phyloP scores from a whole-genome alignment of 2,888 invertebrate genomes.

The Ophion costatus region DNA sequence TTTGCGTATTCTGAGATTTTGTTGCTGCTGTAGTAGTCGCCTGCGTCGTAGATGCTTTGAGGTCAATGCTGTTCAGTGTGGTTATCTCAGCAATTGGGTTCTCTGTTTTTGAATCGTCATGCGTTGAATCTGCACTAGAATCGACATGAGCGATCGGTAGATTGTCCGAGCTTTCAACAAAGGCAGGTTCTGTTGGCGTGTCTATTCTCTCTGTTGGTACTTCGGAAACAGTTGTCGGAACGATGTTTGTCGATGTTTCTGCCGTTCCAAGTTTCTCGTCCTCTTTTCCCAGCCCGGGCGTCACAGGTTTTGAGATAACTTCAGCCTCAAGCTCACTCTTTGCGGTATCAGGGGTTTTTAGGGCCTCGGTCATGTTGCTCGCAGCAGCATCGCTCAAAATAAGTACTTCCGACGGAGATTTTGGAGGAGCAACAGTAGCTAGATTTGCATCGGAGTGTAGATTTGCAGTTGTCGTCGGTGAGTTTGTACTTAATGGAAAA shows the following conservation, averaged over 20 bases:
- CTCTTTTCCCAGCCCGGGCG: background rate
- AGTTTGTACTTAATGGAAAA: constrained; percentile 66
- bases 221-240: background rate
- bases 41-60: constrained; percentile 29
- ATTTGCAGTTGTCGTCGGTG: constrained; percentile 18
- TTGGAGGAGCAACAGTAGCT: constrained; percentile 19
- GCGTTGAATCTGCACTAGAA: background rate
- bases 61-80: constrained; percentile 9
- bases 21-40: background rate
- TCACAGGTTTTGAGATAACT: background rate
- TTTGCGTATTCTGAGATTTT: constrained; percentile 22
- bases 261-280: constrained; percentile 11
- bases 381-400: constrained; percentile 15
- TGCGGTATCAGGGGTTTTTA: background rate
- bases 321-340: constrained; percentile 15
- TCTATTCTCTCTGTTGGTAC: constrained; percentile 7
- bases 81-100: constrained; percentile 14
- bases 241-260: constrained; percentile 32
- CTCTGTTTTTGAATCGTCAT: constrained; percentile 23
- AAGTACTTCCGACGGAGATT: constrained; percentile 38
- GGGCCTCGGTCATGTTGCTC: constrained; percentile 15
- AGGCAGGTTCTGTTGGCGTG: background rate
- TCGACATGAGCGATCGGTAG: background rate
- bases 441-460: background rate
- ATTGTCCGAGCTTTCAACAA: constrained; percentile 16